These are phyloP conservation scores for Chaitophorus viminalis DNA, from an alignment of 2,888 invertebrate genomes.

Conservation along the genomic window DNA sequence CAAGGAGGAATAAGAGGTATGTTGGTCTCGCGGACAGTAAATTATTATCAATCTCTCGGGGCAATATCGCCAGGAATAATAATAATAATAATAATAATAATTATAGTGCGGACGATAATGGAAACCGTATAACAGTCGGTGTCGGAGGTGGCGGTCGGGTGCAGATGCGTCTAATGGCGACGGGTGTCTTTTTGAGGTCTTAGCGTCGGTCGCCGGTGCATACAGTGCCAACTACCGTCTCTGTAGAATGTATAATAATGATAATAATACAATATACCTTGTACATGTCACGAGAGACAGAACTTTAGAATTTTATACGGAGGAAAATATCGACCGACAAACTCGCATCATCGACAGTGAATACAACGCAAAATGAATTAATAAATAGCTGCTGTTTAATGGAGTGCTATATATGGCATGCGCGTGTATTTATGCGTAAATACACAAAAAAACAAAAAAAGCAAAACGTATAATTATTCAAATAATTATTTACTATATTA, in stretches of 20 bases:
- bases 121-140: conserved; percentile 25
- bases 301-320: neutral
- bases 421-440: neutral
- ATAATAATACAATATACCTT: too few relatives aligned
- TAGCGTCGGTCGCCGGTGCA: too few relatives aligned
- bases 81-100: conserved; percentile 44
- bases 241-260: too few relatives aligned
- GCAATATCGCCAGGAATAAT: conserved; percentile 45
- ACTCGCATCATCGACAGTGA: too few relatives aligned
- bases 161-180: conserved; percentile 39
- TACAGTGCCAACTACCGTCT: neutral
- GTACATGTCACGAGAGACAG: neutral
- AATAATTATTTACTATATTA: neutral
- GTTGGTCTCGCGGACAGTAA: neutral
- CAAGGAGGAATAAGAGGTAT: neutral
- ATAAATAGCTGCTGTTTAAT: too few relatives aligned
- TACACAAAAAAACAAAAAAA: too few relatives aligned
- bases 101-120: conserved; percentile 52
- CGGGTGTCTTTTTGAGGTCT: neutral
- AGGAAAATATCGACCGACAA: too few relatives aligned
- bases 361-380: too few relatives aligned
- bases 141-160: neutral
- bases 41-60: conserved; percentile 49
- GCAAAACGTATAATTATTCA: neutral
- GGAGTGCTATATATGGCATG: too few relatives aligned